A percentile compares a stretch with the other conserved stretches of the same genome.
These are phyloP conservation scores for Coendou prehensilis DNA, from an alignment of 2,797 vertebrate species.

Conservation along the genomic window DNA sequence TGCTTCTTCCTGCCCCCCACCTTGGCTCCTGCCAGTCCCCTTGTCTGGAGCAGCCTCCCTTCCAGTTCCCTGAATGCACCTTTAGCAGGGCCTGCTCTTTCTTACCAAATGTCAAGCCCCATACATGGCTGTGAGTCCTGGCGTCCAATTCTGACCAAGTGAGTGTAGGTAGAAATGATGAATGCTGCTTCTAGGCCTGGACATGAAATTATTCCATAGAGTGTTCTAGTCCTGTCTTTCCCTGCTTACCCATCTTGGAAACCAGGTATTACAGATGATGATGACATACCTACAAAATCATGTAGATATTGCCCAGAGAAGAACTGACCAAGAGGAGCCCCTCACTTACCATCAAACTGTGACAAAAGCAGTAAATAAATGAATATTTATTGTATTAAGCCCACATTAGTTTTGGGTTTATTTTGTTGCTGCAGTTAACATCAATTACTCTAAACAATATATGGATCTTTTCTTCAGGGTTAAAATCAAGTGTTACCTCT, in stretches of 20 bases:
- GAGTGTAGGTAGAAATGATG: neutral
- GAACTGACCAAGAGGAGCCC: neutral
- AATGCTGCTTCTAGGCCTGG: neutral
- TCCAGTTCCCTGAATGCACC: neutral
- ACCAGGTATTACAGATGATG: neutral
- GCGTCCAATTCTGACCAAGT: neutral
- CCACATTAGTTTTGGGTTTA: neutral
- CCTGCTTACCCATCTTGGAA: neutral
- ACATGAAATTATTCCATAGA: neutral
- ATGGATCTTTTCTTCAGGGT: neutral
- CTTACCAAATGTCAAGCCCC: neutral
- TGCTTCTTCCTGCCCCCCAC: neutral
- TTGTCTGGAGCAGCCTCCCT: neutral
- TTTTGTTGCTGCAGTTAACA: conserved; percentile 42
- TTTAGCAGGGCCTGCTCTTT: neutral
- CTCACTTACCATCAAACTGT: neutral
- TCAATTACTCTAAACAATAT: conserved; percentile 17
- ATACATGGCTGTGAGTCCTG: neutral
- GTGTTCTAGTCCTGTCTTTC: neutral
- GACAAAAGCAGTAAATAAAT: neutral
- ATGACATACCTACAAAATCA: neutral
- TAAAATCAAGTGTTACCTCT: conserved; percentile 58
- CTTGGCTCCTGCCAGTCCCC: neutral
- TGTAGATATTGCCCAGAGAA: neutral
- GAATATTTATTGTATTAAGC: neutral